These are phyloP conservation scores for Oryctolagus cuniculus DNA, from an alignment of 2,113 vertebrate genomes.

Conservation along the genomic window mOryCun1.1 NC_091444.1:61760501-61761000, in stretches of 20 bases:
- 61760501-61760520: constrained; percentile 87
- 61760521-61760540: constrained; percentile 58
- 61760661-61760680: neutral
- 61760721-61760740: neutral
- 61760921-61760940: neutral
- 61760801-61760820: neutral
- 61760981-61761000: neutral
- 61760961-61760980: neutral
- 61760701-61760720: neutral
- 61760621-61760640: constrained; percentile 42
- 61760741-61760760: neutral
- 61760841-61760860: neutral
- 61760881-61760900: neutral
- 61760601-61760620: constrained; percentile 78
- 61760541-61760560: constrained; percentile 82
- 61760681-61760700: neutral
- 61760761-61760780: neutral
- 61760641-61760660: constrained; percentile 49
- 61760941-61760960: neutral
- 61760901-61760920: neutral
- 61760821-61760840: neutral
- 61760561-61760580: constrained; percentile 84
- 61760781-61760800: neutral
- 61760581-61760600: constrained; percentile 85
- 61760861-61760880: neutral